Conservation (phyloP, 2,797 vertebrate genomes). For the Bradypodion ventrale region DNA sequence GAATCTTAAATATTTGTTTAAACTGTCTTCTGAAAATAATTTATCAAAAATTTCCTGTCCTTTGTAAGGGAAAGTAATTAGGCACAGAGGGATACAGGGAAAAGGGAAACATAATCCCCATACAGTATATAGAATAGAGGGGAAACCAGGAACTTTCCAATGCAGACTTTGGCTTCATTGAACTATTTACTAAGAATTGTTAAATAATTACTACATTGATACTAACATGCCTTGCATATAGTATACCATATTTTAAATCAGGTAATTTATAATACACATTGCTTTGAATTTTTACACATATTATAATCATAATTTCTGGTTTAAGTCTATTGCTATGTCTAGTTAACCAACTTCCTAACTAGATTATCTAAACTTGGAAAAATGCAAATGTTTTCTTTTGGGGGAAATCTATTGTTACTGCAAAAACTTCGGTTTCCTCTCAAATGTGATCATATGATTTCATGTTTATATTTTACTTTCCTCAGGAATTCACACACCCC, state of each 20-base stretch:
- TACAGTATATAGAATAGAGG: too few species aligned
- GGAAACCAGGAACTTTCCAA: not conserved
- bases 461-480: conserved; percentile 84
- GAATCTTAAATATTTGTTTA: not conserved
- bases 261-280: not conserved
- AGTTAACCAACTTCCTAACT: conserved; percentile 57
- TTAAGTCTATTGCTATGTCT: not conserved
- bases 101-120: too few species aligned
- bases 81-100: not conserved
- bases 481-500: conserved; percentile 84
- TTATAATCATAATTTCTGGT: conserved; percentile 45
- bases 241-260: not conserved
- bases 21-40: not conserved
- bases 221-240: not conserved
- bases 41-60: not conserved
- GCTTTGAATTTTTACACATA: not conserved
- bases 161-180: not conserved
- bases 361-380: conserved; percentile 77
- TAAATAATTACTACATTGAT: not conserved
- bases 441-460: conserved; percentile 81
- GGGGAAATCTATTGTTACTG: conserved; percentile 81
- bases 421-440: conserved; percentile 80
- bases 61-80: not conserved
- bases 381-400: conserved; percentile 80
- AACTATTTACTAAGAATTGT: not conserved